Evolutionary conservation across 2,797 vertebrate genomes (phyloP).

Genomic region (Garrulus glandarius): DNA sequence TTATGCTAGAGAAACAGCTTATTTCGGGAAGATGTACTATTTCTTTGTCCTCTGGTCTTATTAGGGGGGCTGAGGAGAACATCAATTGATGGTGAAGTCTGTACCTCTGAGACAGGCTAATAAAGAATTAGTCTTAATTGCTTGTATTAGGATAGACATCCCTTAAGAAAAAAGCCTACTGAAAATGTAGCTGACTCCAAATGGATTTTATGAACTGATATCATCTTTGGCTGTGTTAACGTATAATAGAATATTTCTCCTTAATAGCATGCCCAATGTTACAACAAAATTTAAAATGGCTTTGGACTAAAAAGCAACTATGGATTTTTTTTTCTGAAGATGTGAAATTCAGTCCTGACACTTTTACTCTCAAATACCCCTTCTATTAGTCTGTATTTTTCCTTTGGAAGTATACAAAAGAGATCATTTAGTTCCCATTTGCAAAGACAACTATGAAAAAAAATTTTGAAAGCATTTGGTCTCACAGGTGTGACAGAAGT

Average conservation of each 20-base stretch:
- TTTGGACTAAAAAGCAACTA: conserved; percentile 15
- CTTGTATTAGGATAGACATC: not conserved
- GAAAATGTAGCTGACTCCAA: conserved; percentile 23
- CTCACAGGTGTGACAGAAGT: not conserved
- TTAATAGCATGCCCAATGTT: not conserved
- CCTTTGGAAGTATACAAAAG: not conserved
- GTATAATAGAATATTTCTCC: not conserved
- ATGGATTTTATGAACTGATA: conserved; percentile 14
- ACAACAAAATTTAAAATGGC: not conserved
- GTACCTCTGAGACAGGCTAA: not conserved
- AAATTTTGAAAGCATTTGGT: not conserved
- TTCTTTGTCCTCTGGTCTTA: not conserved
- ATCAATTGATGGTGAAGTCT: not conserved
- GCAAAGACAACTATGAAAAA: not conserved
- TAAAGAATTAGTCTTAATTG: conserved; percentile 3
- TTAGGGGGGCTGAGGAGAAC: not conserved
- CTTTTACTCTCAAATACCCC: not conserved
- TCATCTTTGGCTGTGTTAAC: conserved; percentile 30
- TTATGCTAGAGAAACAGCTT: not conserved
- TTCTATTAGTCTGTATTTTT: not conserved
- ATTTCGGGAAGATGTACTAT: not conserved
- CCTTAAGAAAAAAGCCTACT: conserved; percentile 18
- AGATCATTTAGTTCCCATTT: not conserved
- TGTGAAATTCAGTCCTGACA: not conserved
- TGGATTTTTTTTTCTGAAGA: not conserved